phyloP scores from a whole-genome alignment of 2,888 invertebrate species.

The Brachyopa scutellaris region DNA sequence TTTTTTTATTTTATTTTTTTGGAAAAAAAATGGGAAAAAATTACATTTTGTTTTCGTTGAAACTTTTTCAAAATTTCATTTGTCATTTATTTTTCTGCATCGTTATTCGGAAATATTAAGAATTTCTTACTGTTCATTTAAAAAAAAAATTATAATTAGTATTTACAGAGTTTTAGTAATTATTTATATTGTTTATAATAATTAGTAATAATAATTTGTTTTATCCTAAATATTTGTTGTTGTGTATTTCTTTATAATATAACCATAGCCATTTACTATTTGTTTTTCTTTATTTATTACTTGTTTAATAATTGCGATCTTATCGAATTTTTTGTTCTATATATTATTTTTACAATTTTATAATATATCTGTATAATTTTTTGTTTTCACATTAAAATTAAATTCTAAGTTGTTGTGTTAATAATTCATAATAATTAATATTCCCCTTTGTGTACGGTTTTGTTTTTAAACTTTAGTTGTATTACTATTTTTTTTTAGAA shows the following conservation, averaged over 20 bases:
- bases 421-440: conserved; percentile 47
- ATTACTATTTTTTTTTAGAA: conserved; percentile 43
- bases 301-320: conserved; percentile 72
- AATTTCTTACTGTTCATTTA: conserved; percentile 34
- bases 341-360: conserved; percentile 65
- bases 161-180: conserved; percentile 63
- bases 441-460: conserved; percentile 69
- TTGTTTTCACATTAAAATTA: conserved; percentile 66
- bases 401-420: conserved; percentile 52
- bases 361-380: conserved; percentile 56
- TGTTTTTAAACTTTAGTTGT: conserved; percentile 49
- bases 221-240: conserved; percentile 65
- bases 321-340: conserved; percentile 64
- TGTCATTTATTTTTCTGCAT: conserved; percentile 56
- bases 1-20: conserved; percentile 18
- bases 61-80: conserved; percentile 34
- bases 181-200: conserved; percentile 32
- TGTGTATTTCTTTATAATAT: conserved; percentile 59
- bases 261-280: conserved; percentile 70
- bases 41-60: conserved; percentile 16
- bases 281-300: conserved; percentile 49
- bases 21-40: conserved; percentile 47
- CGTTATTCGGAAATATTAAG: conserved; percentile 58
- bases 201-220: conserved; percentile 63
- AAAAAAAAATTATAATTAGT: conserved; percentile 49